phyloP scores from a whole-genome alignment of 2,888 invertebrate species.

The Ophonus ardosiacus region DNA sequence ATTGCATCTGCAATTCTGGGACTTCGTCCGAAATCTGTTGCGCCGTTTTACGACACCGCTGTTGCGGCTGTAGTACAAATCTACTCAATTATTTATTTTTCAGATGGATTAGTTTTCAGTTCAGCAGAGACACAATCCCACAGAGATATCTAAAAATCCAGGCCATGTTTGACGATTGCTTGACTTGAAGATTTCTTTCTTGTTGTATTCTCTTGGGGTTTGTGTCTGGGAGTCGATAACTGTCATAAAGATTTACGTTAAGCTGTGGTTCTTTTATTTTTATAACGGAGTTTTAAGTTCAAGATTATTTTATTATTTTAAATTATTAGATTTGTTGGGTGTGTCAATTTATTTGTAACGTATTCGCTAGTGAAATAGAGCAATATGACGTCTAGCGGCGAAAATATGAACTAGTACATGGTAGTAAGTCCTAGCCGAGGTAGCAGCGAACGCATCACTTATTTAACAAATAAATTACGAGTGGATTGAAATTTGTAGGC shows the following conservation, averaged over 20 bases:
- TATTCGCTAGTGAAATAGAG: too few species aligned
- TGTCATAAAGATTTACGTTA: background rate
- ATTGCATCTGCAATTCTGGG: background rate
- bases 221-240: background rate
- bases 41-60: constrained; percentile 1
- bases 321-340: too few species aligned
- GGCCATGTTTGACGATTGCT: background rate
- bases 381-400: too few species aligned
- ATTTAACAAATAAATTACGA: too few species aligned
- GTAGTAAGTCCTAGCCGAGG: too few species aligned
- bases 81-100: constrained; percentile 38
- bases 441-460: too few species aligned
- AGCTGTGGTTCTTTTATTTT: too few species aligned
- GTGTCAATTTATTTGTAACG: too few species aligned
- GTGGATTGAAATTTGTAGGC: too few species aligned
- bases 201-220: background rate
- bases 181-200: background rate
- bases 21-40: background rate
- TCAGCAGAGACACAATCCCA: constrained; percentile 3
- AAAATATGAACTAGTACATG: too few species aligned
- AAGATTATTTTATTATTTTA: too few species aligned
- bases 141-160: background rate
- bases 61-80: constrained; percentile 21
- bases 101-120: constrained; percentile 39
- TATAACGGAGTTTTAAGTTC: too few species aligned